Base-by-base conservation (phyloP, 2,888 invertebrate species). In the Beris morrisii region DNA sequence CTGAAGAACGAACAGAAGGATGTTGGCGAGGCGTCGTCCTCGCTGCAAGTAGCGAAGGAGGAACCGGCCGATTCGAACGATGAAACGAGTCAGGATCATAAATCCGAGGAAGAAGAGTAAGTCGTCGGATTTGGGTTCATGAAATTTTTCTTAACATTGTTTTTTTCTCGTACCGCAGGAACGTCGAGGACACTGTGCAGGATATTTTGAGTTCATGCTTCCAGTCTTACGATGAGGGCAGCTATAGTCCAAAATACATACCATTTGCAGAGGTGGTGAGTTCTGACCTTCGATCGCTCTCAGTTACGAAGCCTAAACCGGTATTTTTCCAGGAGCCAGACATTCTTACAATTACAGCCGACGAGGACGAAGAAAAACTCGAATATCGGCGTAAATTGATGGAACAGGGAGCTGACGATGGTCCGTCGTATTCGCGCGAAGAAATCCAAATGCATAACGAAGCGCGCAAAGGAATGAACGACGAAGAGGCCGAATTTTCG, bases 401-500 rank as follows among this genome's bases (percentile, higher is more conserved):
- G n/a, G 87, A 85, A 45, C 84, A 84, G 43, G 76, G 84, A 0
- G 82, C 82, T 44, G 84, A 94, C 61, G 93, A 91, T 72, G 84
- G 85, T 0, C 53, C 64, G 4, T 22, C 61, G 11, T 65, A 72
- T 28, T 79, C 81, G 0, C 79, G 80, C 70, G 82, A 84, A 73
- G 89, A 90, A 71, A 77, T 84, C 6, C 83, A 90, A 56, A 85
- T 95, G 82, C 87, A 91, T 73, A 83, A 87, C 72, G 89, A 93
- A 81, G 96, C 95, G 0, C 83, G 89, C 44, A 91, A 92, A 75
- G 93, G 91, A 15, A 91, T 93, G 89, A 86, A 87, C 48, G 86
- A 85, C 50, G 96, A 95, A 74, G 97, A 96, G 82, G 94, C 91
- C 1, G 88, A 89, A 76, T 97, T 97, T 83, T 92, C 94, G 67